Base-by-base conservation (phyloP, 2,113 vertebrate genomes). In the Pseudonaja textilis region DNA sequence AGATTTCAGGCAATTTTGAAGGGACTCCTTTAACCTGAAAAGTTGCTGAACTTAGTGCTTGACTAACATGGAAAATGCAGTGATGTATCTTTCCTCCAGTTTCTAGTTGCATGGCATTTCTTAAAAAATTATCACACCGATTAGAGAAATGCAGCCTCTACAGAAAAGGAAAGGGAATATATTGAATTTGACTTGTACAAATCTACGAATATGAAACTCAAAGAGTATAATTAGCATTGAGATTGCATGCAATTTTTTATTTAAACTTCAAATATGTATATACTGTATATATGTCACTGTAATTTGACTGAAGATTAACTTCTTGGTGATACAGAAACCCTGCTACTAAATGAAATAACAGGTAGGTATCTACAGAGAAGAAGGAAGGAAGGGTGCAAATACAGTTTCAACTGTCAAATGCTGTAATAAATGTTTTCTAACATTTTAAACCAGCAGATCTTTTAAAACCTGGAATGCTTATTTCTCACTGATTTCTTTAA, bases 231-330 rank as follows among this genome's bases (percentile, higher is more conserved):
- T 93, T 89, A 90, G 3, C 47, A 94, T 93, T 93, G 95, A 90
- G 92, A 95, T 92, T 95, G 95, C 45, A 95, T 64, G 45, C 47
- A 90, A 52, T 64, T 90, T 94, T 5, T 88, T 90, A 96, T 69
- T 8, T 85, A 87, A 93, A 11, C 69, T 45, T 95, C 59, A 94
- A 91, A 96, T 45, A 42, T 64, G 69, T 64, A 55, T 92, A 56
- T 3, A 87, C 0, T 0, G 57, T 8, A 61, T 8, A 61, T 25
- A 4, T 69, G 45, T 69, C 45, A n/a, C 22, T 90, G 61, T 69
- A 90, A 20, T 29, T 69, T 74, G 45, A 50, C 42, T 92, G 92
- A 91, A 95, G 55, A 81, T 39, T 1, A 93, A 11, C 2, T 39
- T 85, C 93, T 95, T 95, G 89, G 85, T 95, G 59, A 93, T 10